These are phyloP conservation scores for Salarias fasciatus DNA, from an alignment of 2,797 vertebrate genomes.

Conservation along the genomic window DNA sequence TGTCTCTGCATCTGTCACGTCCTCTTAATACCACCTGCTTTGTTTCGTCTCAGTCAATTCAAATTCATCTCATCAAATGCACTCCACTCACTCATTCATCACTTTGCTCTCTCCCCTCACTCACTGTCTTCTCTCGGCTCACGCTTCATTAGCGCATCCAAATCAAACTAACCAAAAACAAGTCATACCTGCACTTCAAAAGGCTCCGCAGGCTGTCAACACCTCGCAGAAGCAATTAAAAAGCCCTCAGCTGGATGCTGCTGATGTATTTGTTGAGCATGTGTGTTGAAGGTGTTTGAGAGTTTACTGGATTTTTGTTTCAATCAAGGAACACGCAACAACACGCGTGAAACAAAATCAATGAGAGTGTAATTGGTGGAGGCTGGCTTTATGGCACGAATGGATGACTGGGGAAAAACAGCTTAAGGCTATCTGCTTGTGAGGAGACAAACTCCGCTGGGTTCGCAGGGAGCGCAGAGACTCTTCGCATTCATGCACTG, in stretches of 20 bases:
- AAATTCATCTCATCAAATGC: constrained; percentile 42
- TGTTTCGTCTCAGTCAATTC: constrained; percentile 6
- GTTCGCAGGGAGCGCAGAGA: neutral
- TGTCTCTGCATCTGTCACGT: constrained; percentile 39
- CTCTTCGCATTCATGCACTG: no score
- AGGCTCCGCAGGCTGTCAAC: constrained; percentile 55
- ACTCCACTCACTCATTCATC: constrained; percentile 45
- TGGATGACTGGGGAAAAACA: constrained; percentile 20
- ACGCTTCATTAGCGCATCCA: constrained; percentile 64
- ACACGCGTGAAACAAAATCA: constrained; percentile 33
- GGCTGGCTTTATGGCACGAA: constrained; percentile 13
- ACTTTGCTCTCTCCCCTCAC: constrained; percentile 19
- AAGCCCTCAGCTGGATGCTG: constrained; percentile 37
- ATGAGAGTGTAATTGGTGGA: constrained; percentile 48
- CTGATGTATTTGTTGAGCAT: constrained; percentile 39
- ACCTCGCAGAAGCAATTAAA: constrained; percentile 70
- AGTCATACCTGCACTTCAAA: constrained; percentile 68
- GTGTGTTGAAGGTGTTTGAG: constrained; percentile 32
- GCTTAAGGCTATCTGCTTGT: constrained; percentile 31
- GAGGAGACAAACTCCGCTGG: neutral
- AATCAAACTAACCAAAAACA: constrained; percentile 41
- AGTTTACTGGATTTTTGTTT: constrained; percentile 35
- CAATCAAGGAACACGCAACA: constrained; percentile 16
- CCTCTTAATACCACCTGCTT: constrained; percentile 28
- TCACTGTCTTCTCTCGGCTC: constrained; percentile 31